Evolutionary conservation across 2,113 vertebrate species (phyloP), one percentile per base, ranked within the genome.

Genomic region (Neolamprologus brichardi): DNA sequence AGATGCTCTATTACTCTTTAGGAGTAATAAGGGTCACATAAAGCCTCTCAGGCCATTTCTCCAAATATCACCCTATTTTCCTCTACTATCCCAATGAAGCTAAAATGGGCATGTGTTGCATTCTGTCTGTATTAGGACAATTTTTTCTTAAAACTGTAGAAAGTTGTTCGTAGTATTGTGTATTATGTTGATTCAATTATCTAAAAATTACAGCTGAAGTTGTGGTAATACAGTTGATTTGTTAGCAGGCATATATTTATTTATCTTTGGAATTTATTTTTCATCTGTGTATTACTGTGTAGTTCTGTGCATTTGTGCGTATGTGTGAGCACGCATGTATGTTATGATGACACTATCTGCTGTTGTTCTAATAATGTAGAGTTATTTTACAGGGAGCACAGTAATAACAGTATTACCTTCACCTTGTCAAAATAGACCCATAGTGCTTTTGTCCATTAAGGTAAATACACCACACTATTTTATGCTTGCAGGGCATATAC

Each of bases 381-480:
- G 87, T 88, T 92, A 87, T 93, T 92, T 91, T 77, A 84, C 78
- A 88, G 34, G 41, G 46, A 77, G 81, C 83, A 64, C 88, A 41
- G 87, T 91, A 91, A 92, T 92, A 84, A 88, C 58, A 79, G 90
- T 41, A 85, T 92, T 92, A 89, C 82, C 81, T 56, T 51, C 84
- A 87, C 87, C 85, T 79, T 90, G 86, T 84, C 89, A 80, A 92
- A 93, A 92, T 93, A 85, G 85, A 77, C 64, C 72, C 64, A 70
- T 30, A 51, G 78, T 88, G 84, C 56, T 91, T 90, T 87, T 80
- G 46, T 79, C 92, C 88, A 93, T 94, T 90, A 91, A 51, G 44
- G 90, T 87, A 93, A 93, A 93, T 80, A 89, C 75, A 87, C 87
- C 51, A 39, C 70, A 60, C 49, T 84, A 89, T 79, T 60, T 58